phyloP scores from a whole-genome alignment of 2,797 vertebrate species.

The Phalanger gymnotis region DNA sequence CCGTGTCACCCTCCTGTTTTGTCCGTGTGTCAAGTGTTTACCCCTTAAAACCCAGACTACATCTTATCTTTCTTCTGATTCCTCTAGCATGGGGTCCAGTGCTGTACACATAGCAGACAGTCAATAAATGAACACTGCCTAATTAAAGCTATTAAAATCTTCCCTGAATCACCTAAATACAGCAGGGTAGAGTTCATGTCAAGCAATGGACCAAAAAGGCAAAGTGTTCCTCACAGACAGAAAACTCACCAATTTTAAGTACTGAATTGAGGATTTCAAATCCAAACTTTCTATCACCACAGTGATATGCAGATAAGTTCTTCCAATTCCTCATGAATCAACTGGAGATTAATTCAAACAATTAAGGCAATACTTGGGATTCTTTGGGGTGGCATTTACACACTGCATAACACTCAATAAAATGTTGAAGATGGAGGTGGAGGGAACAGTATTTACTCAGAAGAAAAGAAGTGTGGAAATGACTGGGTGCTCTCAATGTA shows the following conservation, averaged over 20 bases:
- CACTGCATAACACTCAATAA: not conserved
- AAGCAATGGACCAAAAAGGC: not conserved
- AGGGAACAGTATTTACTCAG: slow-evolving; percentile 58
- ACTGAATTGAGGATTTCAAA: slow-evolving; percentile 52
- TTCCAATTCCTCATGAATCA: slow-evolving; percentile 37
- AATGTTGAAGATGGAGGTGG: slow-evolving; percentile 46
- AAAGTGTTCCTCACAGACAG: slow-evolving; percentile 9
- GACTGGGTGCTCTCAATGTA: slow-evolving; percentile 57
- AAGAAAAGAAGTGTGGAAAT: slow-evolving; percentile 39
- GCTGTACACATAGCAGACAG: slow-evolving; percentile 5
- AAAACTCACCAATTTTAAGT: slow-evolving; percentile 53
- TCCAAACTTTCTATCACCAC: slow-evolving; percentile 6
- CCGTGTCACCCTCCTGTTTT: slow-evolving; percentile 15
- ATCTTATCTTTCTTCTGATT: slow-evolving; percentile 56
- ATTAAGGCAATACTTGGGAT: slow-evolving; percentile 11
- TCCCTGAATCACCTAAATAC: slow-evolving; percentile 45
- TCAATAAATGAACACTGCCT: slow-evolving; percentile 40
- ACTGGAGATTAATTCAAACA: slow-evolving; percentile 31
- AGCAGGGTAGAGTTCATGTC: slow-evolving; percentile 30
- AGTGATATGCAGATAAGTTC: slow-evolving; percentile 22
- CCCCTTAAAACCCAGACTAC: slow-evolving; percentile 41
- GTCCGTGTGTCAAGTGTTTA: not conserved
- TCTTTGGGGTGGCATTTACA: slow-evolving; percentile 42
- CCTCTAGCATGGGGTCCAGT: slow-evolving; percentile 40
- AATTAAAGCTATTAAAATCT: not conserved